Evolutionary conservation across 2,888 invertebrate genomes (phyloP).

Genomic region (Melanotus villosus): DNA sequence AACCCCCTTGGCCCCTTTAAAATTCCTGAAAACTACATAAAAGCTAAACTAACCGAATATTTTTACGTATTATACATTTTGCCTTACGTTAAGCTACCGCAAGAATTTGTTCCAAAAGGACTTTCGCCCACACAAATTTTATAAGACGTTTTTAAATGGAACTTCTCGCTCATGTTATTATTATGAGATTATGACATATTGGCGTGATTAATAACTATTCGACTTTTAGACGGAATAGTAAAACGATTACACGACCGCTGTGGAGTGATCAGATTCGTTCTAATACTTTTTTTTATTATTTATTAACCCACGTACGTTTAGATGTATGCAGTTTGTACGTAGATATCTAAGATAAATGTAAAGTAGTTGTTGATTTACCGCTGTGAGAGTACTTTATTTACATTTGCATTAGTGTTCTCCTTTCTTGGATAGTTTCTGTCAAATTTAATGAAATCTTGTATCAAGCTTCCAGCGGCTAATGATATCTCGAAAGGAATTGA

Average conservation of each 20-base stretch:
- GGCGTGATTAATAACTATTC: conserved; percentile 4
- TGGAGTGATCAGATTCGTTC: conserved; percentile 6
- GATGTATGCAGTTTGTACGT: not conserved
- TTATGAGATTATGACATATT: conserved; percentile 21
- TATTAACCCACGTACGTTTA: conserved; percentile 3
- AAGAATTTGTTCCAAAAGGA: not conserved
- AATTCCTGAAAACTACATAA: too few species aligned
- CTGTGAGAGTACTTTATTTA: not conserved
- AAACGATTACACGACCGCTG: conserved; percentile 16
- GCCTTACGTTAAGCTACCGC: too few species aligned
- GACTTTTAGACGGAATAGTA: not conserved
- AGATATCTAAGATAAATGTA: conserved; percentile 8
- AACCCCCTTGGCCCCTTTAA: too few species aligned
- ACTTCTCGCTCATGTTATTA: not conserved
- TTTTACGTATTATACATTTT: too few species aligned
- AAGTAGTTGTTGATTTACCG: conserved; percentile 5
- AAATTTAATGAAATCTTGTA: not conserved
- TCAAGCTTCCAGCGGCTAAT: not conserved
- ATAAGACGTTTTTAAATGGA: not conserved
- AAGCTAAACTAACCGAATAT: too few species aligned
- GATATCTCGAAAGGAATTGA: too few species aligned
- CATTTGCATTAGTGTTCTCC: not conserved
- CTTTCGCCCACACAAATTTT: not conserved
- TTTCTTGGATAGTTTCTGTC: not conserved
- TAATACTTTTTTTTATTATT: not conserved